Evolutionary conservation across 1,140 invertebrate genomes (phyloP), one percentile per base, ranked within the genome.

Genomic region (Anthonomus grandis): DNA sequence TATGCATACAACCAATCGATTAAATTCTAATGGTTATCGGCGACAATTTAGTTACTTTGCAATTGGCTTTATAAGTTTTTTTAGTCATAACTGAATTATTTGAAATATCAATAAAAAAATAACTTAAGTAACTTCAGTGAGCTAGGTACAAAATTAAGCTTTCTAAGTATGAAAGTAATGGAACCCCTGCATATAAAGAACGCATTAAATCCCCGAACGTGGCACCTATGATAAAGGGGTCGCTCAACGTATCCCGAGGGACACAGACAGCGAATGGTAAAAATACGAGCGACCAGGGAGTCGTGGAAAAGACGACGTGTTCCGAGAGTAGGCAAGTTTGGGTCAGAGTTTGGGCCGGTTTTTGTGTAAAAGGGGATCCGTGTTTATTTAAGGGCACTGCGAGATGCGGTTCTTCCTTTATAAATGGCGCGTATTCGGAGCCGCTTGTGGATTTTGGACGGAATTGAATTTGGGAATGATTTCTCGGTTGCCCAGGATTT

Each of bases 131-230:
- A n/a, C n/a, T n/a, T n/a, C n/a, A n/a, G n/a, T n/a, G n/a, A n/a
- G n/a, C n/a, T n/a, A n/a, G n/a, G n/a, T n/a, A n/a, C n/a, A n/a
- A n/a, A n/a, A n/a, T n/a, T n/a, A n/a, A n/a, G n/a, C n/a, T n/a
- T n/a, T n/a, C n/a, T n/a, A n/a, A n/a, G n/a, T n/a, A n/a, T n/a
- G n/a, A 39, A 57, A 59, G 57, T 59, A 63, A 59, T 59, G 44
- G 60, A 39, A 41, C 44, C 47, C 39, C 48, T 54, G 54, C 62
- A 63, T 63, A 63, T 63, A 60, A 57, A 63, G 57, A 60, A 60
- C 58, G 50, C 62, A 60, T 60, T 60, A 60, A 38, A 38, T 37
- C 42, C 25, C 24, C 17, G 49, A 63, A 53, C 38, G 57, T 57
- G 51, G 61, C 41, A 48, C 52, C 23, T 45, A 44, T 47, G 45